Conservation (phyloP, 1,140 invertebrate genomes). For the Listronotus oregonensis region DNA sequence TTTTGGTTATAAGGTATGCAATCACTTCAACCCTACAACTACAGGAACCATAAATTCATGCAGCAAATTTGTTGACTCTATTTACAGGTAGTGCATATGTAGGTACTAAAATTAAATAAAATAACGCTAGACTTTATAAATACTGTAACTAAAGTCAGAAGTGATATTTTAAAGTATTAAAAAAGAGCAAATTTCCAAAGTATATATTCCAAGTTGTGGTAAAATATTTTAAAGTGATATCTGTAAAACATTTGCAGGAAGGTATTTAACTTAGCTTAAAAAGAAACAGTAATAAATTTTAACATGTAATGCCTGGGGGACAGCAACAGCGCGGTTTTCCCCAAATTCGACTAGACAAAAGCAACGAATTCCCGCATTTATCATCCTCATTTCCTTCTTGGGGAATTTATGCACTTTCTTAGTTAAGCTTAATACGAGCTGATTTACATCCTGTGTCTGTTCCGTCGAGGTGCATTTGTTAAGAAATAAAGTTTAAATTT, state of each 20-base stretch:
- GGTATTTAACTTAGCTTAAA: conserved; percentile 10
- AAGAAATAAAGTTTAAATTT: not conserved
- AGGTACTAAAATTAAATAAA: too few relatives aligned
- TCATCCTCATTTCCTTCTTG: not conserved
- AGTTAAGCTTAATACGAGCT: conserved; percentile 3
- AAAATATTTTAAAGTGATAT: too few relatives aligned
- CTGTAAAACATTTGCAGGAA: not conserved
- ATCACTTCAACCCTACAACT: too few relatives aligned
- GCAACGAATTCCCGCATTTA: conserved; percentile 9
- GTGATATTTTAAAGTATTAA: too few relatives aligned
- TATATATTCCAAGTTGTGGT: too few relatives aligned
- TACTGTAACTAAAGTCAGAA: too few relatives aligned
- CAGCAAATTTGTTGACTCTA: too few relatives aligned
- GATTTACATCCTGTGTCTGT: conserved; percentile 5
- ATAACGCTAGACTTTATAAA: too few relatives aligned
- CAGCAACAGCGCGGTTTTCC: not conserved
- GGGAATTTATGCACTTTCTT: conserved; percentile 10
- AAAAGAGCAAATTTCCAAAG: too few relatives aligned
- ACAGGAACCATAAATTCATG: too few relatives aligned
- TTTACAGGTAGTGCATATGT: too few relatives aligned
- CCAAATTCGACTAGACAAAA: conserved; percentile 9
- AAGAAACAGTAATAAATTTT: conserved; percentile 4
- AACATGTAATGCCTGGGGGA: not conserved
- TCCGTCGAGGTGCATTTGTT: not conserved
- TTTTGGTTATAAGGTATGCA: too few relatives aligned